A percentile compares a stretch with the other conserved stretches of the same genome.
Evolutionary conservation across 2,113 vertebrate genomes (phyloP).

Genomic region (Chloropsis hardwickii): DNA sequence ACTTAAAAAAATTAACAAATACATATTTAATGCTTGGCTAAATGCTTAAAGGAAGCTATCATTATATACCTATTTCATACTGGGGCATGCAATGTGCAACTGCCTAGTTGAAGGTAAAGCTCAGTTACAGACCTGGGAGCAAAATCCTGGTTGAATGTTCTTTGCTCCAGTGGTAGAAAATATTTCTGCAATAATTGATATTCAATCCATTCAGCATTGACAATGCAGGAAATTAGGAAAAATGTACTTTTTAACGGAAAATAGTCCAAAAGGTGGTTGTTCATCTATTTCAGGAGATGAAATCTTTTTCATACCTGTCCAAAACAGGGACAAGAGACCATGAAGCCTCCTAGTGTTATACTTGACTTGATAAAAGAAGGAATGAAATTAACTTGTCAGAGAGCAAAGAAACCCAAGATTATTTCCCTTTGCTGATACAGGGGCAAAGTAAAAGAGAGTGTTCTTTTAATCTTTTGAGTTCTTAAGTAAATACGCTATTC

Average conservation of each 20-base stretch:
- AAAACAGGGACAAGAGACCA: not conserved
- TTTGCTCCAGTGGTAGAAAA: not conserved
- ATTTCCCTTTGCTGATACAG: not conserved
- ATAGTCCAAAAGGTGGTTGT: not conserved
- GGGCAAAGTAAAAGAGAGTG: not conserved
- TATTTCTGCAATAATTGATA: constrained; percentile 29
- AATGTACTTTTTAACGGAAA: not conserved
- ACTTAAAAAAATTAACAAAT: not conserved
- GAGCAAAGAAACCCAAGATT: not conserved
- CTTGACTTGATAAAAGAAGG: constrained; percentile 9
- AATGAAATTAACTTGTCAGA: not conserved
- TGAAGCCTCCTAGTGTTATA: not conserved
- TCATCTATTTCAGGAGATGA: constrained; percentile 14
- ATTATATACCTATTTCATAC: not conserved
- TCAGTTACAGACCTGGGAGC: not conserved
- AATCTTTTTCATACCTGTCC: constrained; percentile 12
- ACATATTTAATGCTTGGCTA: not conserved
- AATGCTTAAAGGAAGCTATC: not conserved
- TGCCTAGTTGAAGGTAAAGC: not conserved
- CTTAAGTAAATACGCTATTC: constrained; percentile 13
- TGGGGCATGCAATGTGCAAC: not conserved
- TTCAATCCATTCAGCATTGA: constrained; percentile 3
- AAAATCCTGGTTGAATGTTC: not conserved
- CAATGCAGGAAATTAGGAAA: not conserved
- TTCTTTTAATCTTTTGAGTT: not conserved